Evolutionary conservation across 2,888 invertebrate genomes (phyloP), one percentile per base, ranked within the genome.

Genomic region (Cancer borealis): DNA sequence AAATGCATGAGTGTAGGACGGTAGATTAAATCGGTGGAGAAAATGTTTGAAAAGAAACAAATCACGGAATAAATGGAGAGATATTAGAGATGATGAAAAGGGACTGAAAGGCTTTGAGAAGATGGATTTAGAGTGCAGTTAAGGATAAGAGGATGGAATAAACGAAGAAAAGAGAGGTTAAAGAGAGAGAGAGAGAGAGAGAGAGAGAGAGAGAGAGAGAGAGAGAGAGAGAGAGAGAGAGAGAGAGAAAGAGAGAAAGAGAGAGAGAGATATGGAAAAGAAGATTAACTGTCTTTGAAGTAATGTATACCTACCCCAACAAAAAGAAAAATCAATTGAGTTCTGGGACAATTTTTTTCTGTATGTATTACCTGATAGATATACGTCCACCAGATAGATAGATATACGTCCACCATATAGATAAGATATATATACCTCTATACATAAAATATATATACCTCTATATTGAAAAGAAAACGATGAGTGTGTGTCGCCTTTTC

Each of bases 11-110:
- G n/a, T 84, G 39, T 84, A 84, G 39, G 84, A 39, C 39, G 84
- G 4, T 84, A n/a, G 30, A 84, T 84, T 14, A 84, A 84, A 39
- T 30, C 39, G 39, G 84, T 2, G 84, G 39, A 84, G 39, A 84
- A 84, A 84, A 39, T 39, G 39, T 17, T 84, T 30, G 8, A 39
- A 84, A 17, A 12, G 84, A 17, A 84, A 84, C 84, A 84, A 84
- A 84, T 84, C 39, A 84, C 12, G 39, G 84, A 39, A 39, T 84
- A 84, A 84, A 39, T 84, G 84, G 14, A 84, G 84, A 84, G 84
- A 84, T 84, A 17, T 30, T 12, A 84, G 84, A 12, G 39, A 39
- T 84, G 84, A 84, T 84, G 84, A 39, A 84, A 84, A n/a, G 84
- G 84, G 73, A 79, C 39, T 30, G 30, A 30, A 84, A 84, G 84